Evolutionary conservation across 2,888 invertebrate species (phyloP).

Genomic region (Thymelicus sylvestris): DNA sequence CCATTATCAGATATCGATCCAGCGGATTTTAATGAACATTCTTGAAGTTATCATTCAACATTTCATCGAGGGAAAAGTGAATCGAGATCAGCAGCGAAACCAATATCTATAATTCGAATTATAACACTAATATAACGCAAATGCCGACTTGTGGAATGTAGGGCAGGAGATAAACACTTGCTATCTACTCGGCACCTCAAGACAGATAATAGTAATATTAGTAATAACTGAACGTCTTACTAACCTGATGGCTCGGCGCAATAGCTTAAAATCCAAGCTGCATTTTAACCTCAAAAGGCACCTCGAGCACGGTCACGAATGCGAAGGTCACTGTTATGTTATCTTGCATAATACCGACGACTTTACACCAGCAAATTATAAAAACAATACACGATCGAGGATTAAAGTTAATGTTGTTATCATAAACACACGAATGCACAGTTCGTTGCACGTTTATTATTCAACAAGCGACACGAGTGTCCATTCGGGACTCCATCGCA

Average conservation of each 20-base stretch:
- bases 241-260: slow-evolving; percentile 82
- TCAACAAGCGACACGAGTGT: slow-evolving; percentile 72
- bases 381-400: slow-evolving; percentile 76
- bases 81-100: slow-evolving; percentile 30
- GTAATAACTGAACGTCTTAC: slow-evolving; percentile 65
- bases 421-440: slow-evolving; percentile 83
- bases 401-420: slow-evolving; percentile 80
- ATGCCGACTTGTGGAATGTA: slow-evolving; percentile 56
- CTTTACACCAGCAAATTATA: slow-evolving; percentile 66
- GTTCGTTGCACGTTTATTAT: slow-evolving; percentile 80
- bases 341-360: slow-evolving; percentile 79
- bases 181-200: slow-evolving; percentile 56
- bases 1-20: not conserved
- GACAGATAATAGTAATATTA: slow-evolving; percentile 69
- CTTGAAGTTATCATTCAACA: slow-evolving; percentile 6
- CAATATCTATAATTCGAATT: slow-evolving; percentile 21
- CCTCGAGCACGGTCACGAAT: slow-evolving; percentile 75
- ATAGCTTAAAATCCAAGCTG: slow-evolving; percentile 81
- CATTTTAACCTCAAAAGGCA: slow-evolving; percentile 84
- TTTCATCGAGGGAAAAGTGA: slow-evolving; percentile 1
- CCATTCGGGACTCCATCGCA: slow-evolving; percentile 65
- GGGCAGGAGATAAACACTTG: slow-evolving; percentile 70
- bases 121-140: slow-evolving; percentile 38
- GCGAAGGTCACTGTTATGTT: slow-evolving; percentile 82
- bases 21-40: not conserved